Evolutionary conservation across 2,888 invertebrate species (phyloP), one percentile per base, ranked within the genome.

Genomic region (Acanthosoma haemorrhoidale): DNA sequence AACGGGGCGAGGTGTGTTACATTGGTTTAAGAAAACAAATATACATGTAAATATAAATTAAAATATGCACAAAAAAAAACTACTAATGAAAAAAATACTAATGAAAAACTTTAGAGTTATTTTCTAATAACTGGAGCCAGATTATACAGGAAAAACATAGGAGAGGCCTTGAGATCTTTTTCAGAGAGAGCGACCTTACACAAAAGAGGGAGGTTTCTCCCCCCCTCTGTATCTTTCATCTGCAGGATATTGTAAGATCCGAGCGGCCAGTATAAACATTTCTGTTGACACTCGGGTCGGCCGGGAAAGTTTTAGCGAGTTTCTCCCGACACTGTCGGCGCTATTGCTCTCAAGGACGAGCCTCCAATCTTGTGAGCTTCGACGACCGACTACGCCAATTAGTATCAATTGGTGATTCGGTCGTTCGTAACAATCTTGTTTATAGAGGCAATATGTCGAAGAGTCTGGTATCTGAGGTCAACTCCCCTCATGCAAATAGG

Each of bases 141-240:
- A 51, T 51, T 51, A 51, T 25, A 51, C 51, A n/a, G 51, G 21
- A n/a, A 51, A 51, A 51, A 51, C 25, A 4, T 4, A 51, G 51
- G 29, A 51, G 51, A 51, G n/a, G n/a, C 51, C 51, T 51, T 51
- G 51, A 4, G 5, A 25, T 6, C 51, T 51, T 51, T 51, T 51
- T 51, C 51, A 25, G 25, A 29, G n/a, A n/a, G 5, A n/a, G n/a
- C 25, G 25, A 29, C n/a, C 51, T 51, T n/a, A 51, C 29, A 51
- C 51, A 51, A 51, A 43, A 43, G 43, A 51, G 51, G 51, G 51
- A 51, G 51, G n/a, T 2, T 51, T 51, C 29, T 51, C 51, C 29
- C n/a, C n/a, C n/a, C n/a, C n/a, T n/a, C 51, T 51, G 51, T 51
- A 51, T 51, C 51, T 51, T 51, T 51, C 51, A 51, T 51, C 51